Evolutionary conservation across 64 coral and sea anemone species (phyloP).

Genomic region (Trachythela sp.): DNA sequence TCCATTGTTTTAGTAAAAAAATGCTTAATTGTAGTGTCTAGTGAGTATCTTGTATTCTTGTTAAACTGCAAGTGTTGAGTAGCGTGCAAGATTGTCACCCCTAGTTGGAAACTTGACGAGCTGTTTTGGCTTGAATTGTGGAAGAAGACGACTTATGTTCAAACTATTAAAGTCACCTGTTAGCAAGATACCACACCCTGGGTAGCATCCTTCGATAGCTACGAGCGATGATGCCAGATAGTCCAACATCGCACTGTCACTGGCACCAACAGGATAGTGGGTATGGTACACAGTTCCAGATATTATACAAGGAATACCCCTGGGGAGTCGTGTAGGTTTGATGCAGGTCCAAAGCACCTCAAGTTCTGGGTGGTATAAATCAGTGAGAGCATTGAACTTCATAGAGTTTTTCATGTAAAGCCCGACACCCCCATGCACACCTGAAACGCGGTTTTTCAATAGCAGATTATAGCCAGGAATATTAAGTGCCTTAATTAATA

Average conservation of each 20-base stretch:
- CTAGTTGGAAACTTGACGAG: slow-evolving; percentile 46
- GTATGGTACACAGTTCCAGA: no score
- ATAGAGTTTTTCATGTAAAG: slow-evolving; percentile 28
- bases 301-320: no score
- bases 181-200: slow-evolving; percentile 19
- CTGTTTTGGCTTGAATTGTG: slow-evolving; percentile 60
- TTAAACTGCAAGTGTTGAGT: no score
- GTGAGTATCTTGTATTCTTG: no score
- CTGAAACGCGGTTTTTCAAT: slow-evolving; percentile 29
- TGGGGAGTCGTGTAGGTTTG: no score
- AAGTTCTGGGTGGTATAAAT: no score
- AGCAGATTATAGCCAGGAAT: slow-evolving; percentile 44
- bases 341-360: no score
- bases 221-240: slow-evolving; percentile 24
- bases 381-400: slow-evolving; percentile 47
- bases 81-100: slow-evolving; percentile 34
- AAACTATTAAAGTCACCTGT: slow-evolving; percentile 47
- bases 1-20: no score
- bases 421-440: slow-evolving; percentile 30
- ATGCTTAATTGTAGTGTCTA: no score
- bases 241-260: no score
- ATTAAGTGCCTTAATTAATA: no score
- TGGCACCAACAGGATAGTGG: no score
- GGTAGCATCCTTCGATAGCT: slow-evolving; percentile 2
- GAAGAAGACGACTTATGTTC: slow-evolving; percentile 28